Conservation (phyloP, 1,140 invertebrate species). For the Bradysia coprophila region DNA sequence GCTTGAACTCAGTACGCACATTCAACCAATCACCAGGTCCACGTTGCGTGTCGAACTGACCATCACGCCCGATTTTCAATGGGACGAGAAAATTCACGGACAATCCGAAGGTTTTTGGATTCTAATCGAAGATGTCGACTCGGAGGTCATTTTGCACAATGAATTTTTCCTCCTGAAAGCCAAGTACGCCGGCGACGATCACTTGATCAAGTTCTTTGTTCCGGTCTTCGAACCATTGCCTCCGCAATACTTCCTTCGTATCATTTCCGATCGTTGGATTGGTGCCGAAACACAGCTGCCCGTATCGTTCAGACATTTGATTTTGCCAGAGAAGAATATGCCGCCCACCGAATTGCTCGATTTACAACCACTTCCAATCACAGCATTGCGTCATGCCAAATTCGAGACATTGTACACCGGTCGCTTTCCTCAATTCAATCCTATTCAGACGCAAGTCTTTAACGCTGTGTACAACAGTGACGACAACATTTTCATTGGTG, state of each 20-base stretch:
- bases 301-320: slow-evolving; percentile 93
- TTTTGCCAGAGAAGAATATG: slow-evolving; percentile 94
- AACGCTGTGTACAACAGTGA: slow-evolving; percentile 97
- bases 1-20: slow-evolving; percentile 83
- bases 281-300: slow-evolving; percentile 91
- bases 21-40: slow-evolving; percentile 93
- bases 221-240: slow-evolving; percentile 96
- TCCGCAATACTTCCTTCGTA: slow-evolving; percentile 90
- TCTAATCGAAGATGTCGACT: slow-evolving; percentile 94
- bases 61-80: slow-evolving; percentile 98
- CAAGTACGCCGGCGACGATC: slow-evolving; percentile 88
- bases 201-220: slow-evolving; percentile 95
- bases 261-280: slow-evolving; percentile 67
- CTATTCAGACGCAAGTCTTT: slow-evolving; percentile 99
- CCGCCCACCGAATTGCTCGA: slow-evolving; percentile 97
- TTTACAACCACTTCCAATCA: slow-evolving; percentile 84
- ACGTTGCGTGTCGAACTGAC: slow-evolving; percentile 90
- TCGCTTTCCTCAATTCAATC: slow-evolving; percentile 89
- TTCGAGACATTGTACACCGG: slow-evolving; percentile 77
- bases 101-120: slow-evolving; percentile 98
- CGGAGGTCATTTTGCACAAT: slow-evolving; percentile 89
- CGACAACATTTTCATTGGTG: slow-evolving; percentile 97
- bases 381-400: slow-evolving; percentile 60
- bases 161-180: slow-evolving; percentile 95
- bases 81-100: slow-evolving; percentile 96